phyloP scores from a whole-genome alignment of 2,113 vertebrate genomes.

The Centropus bengalensis region DNA sequence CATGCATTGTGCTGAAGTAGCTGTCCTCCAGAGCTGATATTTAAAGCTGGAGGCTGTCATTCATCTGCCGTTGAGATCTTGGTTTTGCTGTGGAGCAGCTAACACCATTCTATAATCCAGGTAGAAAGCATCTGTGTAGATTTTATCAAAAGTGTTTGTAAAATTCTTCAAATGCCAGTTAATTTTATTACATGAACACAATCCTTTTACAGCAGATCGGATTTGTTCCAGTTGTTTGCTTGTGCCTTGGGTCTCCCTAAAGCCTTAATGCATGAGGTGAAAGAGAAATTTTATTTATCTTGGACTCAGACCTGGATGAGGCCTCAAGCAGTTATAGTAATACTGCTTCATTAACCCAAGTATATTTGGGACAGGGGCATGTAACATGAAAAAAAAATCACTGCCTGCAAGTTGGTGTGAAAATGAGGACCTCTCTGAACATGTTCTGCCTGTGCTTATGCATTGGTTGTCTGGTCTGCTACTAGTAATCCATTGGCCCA shows the following conservation, averaged over 20 bases:
- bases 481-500: not conserved
- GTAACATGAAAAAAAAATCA: not conserved
- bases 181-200: not conserved
- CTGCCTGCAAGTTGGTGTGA: not conserved
- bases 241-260: not conserved
- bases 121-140: not conserved
- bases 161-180: not conserved
- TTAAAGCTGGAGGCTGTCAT: constrained; percentile 48
- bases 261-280: not conserved
- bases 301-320: not conserved
- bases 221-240: not conserved
- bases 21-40: constrained; percentile 16
- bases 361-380: not conserved
- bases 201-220: not conserved
- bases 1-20: constrained; percentile 62
- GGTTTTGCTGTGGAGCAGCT: not conserved
- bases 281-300: not conserved
- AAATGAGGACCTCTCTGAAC: not conserved
- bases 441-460: not conserved
- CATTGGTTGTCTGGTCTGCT: not conserved
- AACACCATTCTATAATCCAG: not conserved
- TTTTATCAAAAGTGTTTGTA: not conserved
- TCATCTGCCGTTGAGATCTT: not conserved
- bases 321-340: not conserved
- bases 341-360: not conserved